Evolutionary conservation across 2,797 vertebrate genomes (phyloP).

Genomic region (Crax fasciolata): DNA sequence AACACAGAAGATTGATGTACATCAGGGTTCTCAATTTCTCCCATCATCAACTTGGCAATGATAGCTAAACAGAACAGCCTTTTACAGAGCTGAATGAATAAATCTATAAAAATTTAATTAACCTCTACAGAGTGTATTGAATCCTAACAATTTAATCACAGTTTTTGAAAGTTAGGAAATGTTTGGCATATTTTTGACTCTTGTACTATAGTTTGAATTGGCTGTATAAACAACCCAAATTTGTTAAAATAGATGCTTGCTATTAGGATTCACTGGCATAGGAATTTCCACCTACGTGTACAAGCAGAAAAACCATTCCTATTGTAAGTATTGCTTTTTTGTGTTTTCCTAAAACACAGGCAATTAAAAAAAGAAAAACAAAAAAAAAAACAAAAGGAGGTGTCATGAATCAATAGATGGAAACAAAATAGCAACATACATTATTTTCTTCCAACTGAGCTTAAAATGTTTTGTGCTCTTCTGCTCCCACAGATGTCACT

Average conservation of each 20-base stretch:
- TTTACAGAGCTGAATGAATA: slow-evolving; percentile 65
- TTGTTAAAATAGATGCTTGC: neutral
- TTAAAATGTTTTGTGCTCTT: neutral
- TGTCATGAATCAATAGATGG: neutral
- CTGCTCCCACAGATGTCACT: neutral
- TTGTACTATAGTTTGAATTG: neutral
- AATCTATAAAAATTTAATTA: slow-evolving; percentile 84
- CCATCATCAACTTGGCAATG: slow-evolving; percentile 61
- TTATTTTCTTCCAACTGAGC: neutral
- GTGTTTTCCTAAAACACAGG: neutral
- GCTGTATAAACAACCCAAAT: neutral
- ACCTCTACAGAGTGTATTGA: slow-evolving; percentile 73
- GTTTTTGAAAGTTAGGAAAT: slow-evolving; percentile 70
- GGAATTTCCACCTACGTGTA: neutral
- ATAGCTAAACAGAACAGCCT: slow-evolving; percentile 57
- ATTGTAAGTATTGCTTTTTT: neutral
- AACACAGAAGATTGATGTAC: slow-evolving; percentile 53
- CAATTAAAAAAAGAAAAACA: neutral
- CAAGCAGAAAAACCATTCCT: neutral
- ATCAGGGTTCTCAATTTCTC: slow-evolving; percentile 69
- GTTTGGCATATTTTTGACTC: slow-evolving; percentile 57
- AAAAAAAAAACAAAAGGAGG: neutral
- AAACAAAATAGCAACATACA: neutral
- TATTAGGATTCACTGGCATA: neutral
- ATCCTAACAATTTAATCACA: slow-evolving; percentile 75